Conservation (phyloP, 92 coral and sea anemone species). For the Meandrina meandrites region DNA sequence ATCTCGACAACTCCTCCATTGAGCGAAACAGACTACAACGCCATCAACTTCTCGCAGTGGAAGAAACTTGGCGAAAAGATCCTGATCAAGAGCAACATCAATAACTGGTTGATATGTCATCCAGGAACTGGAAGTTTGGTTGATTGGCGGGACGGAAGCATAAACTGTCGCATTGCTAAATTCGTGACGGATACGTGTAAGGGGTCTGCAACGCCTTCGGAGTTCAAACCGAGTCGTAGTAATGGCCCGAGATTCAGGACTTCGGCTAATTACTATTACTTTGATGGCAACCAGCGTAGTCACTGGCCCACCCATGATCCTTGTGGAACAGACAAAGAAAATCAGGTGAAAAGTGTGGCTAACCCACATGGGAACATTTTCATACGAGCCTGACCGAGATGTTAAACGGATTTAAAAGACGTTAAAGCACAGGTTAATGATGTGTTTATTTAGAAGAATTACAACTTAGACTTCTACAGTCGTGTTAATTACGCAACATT, state of each 20-base stretch:
- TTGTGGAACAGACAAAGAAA: conserved; percentile 31
- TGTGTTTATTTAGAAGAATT: no score
- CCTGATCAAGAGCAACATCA: conserved; percentile 68
- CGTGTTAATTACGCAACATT: no score
- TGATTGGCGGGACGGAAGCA: conserved; percentile 45
- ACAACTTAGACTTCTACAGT: no score
- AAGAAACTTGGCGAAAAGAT: conserved; percentile 55
- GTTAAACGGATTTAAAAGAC: conserved; percentile 1
- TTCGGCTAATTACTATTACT: conserved; percentile 2
- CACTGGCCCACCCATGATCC: conserved; percentile 71
- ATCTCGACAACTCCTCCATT: conserved; percentile 39
- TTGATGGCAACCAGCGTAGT: conserved; percentile 35
- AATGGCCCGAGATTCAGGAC: not conserved
- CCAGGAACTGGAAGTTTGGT: conserved; percentile 58
- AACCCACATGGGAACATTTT: conserved; percentile 63
- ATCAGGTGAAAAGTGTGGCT: conserved; percentile 42
- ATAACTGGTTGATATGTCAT: conserved; percentile 68
- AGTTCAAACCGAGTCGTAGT: not conserved
- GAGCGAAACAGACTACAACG: conserved; percentile 46
- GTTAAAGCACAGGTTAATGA: no score
- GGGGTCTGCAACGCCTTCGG: not conserved
- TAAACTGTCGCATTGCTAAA: conserved; percentile 36
- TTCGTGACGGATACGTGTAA: conserved; percentile 35
- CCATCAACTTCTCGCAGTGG: conserved; percentile 49
- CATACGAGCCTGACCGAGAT: no score